phyloP scores from a whole-genome alignment of 2,113 vertebrate genomes.

The Bos indicus region DNA sequence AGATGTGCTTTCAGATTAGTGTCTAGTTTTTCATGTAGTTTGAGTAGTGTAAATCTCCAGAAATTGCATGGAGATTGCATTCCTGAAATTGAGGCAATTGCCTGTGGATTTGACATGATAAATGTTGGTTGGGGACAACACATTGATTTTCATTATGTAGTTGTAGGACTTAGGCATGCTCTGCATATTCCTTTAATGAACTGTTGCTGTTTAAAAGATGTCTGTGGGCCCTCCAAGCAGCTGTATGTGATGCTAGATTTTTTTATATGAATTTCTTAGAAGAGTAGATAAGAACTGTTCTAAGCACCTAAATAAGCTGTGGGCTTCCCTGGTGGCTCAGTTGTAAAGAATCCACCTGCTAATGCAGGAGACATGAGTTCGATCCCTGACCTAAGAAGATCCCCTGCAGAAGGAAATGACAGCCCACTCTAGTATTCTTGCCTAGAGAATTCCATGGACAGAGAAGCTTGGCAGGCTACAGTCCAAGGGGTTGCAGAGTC shows the following conservation, averaged over 20 bases:
- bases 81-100: slow-evolving; percentile 1
- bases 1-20: slow-evolving; percentile 15
- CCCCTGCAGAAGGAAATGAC: not conserved
- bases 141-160: not conserved
- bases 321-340: not conserved
- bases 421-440: not conserved
- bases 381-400: not conserved
- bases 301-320: not conserved
- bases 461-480: not conserved
- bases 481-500: not conserved
- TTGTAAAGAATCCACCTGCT: not conserved
- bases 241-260: not conserved
- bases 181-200: not conserved
- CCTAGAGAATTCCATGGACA: not conserved
- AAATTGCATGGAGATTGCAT: not conserved
- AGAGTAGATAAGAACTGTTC: not conserved
- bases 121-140: not conserved
- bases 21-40: not conserved
- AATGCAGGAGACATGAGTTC: not conserved
- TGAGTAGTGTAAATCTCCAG: not conserved
- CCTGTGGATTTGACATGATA: not conserved
- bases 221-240: not conserved
- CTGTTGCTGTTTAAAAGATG: not conserved
- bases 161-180: not conserved
- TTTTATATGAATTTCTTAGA: not conserved